A percentile compares a stretch with the other conserved stretches of the same genome.
These are phyloP conservation scores for Leptinotarsa peninsularis DNA, from an alignment of 2,888 invertebrate species.

Conservation along the genomic window DNA sequence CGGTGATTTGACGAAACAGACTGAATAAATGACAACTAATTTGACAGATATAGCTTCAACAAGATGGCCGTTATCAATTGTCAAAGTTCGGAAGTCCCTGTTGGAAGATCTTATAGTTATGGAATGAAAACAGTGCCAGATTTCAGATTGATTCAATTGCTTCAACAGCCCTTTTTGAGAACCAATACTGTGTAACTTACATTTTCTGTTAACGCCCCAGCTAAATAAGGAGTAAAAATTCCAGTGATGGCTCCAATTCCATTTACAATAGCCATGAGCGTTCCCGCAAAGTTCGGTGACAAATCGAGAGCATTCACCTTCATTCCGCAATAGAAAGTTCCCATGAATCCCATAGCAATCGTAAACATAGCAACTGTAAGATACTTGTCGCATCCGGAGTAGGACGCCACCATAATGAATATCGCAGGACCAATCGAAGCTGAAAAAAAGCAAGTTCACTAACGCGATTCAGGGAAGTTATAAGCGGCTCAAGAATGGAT, in stretches of 20 bases:
- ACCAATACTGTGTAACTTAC: slow-evolving; percentile 63
- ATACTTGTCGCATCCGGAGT: slow-evolving; percentile 71
- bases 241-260: slow-evolving; percentile 74
- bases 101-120: no score
- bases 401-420: slow-evolving; percentile 73
- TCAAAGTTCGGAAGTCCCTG: no score
- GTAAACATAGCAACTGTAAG: slow-evolving; percentile 71
- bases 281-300: slow-evolving; percentile 74
- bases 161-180: no score
- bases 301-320: slow-evolving; percentile 76
- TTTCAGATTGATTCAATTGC: no score
- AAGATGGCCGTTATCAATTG: no score
- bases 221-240: slow-evolving; percentile 72
- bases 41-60: no score
- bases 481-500: not conserved
- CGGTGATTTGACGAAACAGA: no score
- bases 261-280: slow-evolving; percentile 74
- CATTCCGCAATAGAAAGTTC: slow-evolving; percentile 76
- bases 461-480: not conserved
- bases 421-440: slow-evolving; percentile 74
- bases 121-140: no score
- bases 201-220: slow-evolving; percentile 72
- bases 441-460: slow-evolving; percentile 57
- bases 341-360: slow-evolving; percentile 75
- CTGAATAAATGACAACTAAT: no score